Conservation (phyloP, 2,888 invertebrate genomes). For the Proisotoma minuta region DNA sequence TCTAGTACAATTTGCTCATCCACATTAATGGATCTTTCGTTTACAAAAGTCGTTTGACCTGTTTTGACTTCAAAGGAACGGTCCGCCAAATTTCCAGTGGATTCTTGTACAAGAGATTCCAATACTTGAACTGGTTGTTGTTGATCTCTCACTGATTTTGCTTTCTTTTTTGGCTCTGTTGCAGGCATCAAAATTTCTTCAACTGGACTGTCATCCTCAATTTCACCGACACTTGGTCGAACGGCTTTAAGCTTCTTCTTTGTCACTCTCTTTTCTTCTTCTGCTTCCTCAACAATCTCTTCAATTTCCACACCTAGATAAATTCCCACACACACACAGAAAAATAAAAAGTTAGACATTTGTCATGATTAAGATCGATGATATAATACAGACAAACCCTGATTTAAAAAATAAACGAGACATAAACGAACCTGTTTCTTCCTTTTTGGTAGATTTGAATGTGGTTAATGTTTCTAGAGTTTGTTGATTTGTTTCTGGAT, state of each 20-base stretch:
- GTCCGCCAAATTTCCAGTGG: background rate
- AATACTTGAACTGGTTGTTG: conserved; percentile 11
- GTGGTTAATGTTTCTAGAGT: conserved; percentile 22
- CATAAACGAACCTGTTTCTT: background rate
- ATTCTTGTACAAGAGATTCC: conserved; percentile 2
- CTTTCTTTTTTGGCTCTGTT: background rate
- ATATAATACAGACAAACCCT: background rate
- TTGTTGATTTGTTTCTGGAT: conserved; percentile 10
- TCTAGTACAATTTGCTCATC: background rate
- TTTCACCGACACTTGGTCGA: background rate
- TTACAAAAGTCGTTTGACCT: background rate
- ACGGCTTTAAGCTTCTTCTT: background rate
- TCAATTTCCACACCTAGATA: conserved; percentile 19
- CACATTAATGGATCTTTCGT: background rate
- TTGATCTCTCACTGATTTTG: background rate
- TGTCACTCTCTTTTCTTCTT: background rate
- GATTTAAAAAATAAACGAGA: background rate
- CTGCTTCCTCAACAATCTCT: conserved; percentile 18
- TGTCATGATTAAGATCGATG: background rate
- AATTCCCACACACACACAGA: background rate
- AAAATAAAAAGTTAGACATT: background rate
- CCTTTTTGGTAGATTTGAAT: conserved; percentile 13
- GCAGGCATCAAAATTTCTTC: background rate
- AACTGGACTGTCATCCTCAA: background rate
- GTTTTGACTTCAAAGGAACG: background rate